Evolutionary conservation across 2,797 vertebrate genomes (phyloP).

Genomic region (Brotula barbata): DNA sequence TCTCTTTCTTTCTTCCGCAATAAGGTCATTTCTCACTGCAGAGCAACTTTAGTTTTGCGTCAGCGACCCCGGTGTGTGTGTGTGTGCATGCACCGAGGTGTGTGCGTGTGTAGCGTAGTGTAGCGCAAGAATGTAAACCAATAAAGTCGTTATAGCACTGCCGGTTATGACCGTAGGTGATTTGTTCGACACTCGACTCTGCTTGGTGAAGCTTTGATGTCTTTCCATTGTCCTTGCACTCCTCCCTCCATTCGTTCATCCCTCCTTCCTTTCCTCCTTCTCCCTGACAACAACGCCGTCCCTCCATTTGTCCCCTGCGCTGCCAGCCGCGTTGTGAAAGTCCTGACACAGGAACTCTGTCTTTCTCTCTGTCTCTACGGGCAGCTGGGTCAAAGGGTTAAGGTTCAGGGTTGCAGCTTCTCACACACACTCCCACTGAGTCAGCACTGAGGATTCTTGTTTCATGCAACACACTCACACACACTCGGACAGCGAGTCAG

Average conservation of each 20-base stretch:
- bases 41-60: conserved; percentile 47
- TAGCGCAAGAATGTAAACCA: conserved; percentile 17
- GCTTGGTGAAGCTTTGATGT: conserved; percentile 59
- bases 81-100: background rate
- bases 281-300: conserved; percentile 8
- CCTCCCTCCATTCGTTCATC: conserved; percentile 4
- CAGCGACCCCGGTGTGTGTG: conserved; percentile 8
- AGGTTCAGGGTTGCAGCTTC: conserved; percentile 73
- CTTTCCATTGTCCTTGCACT: conserved; percentile 47
- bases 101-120: background rate
- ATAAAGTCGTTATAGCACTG: conserved; percentile 1
- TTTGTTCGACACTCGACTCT: conserved; percentile 44
- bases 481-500: conserved; percentile 42
- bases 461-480: conserved; percentile 40
- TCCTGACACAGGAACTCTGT: conserved; percentile 58
- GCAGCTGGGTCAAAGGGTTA: conserved; percentile 69
- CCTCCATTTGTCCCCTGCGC: conserved; percentile 50
- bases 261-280: background rate
- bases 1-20: conserved; percentile 44
- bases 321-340: conserved; percentile 46
- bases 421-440: conserved; percentile 54
- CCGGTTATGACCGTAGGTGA: conserved; percentile 53
- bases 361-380: conserved; percentile 60
- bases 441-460: conserved; percentile 58
- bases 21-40: conserved; percentile 58